phyloP scores from a whole-genome alignment of 1,140 invertebrate genomes.

The Danaus plexippus region DNA sequence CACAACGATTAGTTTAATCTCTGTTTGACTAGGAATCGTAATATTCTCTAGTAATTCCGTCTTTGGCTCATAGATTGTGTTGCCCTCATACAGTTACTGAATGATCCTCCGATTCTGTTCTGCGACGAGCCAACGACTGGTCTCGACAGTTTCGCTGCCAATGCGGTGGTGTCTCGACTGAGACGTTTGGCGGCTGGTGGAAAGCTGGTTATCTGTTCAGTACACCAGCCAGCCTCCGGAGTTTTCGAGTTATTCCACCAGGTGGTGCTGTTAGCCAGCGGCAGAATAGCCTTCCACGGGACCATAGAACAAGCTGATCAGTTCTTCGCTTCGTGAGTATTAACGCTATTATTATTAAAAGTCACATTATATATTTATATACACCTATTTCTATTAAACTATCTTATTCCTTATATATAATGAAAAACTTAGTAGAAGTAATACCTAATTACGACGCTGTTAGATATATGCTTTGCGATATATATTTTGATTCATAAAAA shows the following conservation, averaged over 20 bases:
- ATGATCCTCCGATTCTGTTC: slow-evolving; percentile 83
- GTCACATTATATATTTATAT: neutral
- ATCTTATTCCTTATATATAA: no score
- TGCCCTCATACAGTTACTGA: slow-evolving; percentile 71
- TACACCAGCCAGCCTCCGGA: slow-evolving; percentile 91
- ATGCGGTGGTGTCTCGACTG: slow-evolving; percentile 80
- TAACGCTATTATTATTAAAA: slow-evolving; percentile 1
- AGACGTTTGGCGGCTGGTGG: slow-evolving; percentile 75
- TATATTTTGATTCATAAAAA: no score
- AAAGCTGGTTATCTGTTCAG: slow-evolving; percentile 86
- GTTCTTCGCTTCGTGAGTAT: slow-evolving; percentile 77
- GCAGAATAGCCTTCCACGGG: slow-evolving; percentile 87
- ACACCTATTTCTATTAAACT: neutral
- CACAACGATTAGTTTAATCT: no score
- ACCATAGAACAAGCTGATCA: slow-evolving; percentile 73
- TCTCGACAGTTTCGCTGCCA: slow-evolving; percentile 86
- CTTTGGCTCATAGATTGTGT: neutral
- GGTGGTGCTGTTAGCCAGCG: slow-evolving; percentile 83
- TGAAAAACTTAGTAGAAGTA: no score
- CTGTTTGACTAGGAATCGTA: neutral
- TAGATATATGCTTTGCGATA: no score
- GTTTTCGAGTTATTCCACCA: slow-evolving; percentile 87
- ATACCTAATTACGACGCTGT: no score
- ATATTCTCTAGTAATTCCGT: neutral
- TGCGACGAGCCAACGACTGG: slow-evolving; percentile 89